Evolutionary conservation across 1,140 invertebrate genomes (phyloP).

Genomic region (Trissolcus basalis): DNA sequence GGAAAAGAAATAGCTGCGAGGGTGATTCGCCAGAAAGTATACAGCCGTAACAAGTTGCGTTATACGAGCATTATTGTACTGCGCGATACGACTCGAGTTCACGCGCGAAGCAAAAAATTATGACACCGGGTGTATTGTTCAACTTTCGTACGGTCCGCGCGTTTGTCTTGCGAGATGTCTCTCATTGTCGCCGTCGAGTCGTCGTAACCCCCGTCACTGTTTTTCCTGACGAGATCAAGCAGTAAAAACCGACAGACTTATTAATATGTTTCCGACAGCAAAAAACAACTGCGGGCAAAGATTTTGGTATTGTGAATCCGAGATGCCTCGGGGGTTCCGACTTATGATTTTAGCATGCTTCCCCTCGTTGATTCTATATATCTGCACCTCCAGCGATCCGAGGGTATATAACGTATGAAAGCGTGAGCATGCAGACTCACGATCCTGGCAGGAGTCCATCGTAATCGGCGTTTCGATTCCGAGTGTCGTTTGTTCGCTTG

Average conservation of each 20-base stretch:
- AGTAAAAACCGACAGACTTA: conserved; percentile 15
- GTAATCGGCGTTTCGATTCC: conserved; percentile 25
- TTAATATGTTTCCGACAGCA: conserved; percentile 15
- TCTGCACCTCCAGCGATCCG: background rate
- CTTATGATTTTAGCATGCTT: conserved; percentile 69
- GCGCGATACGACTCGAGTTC: conserved; percentile 26
- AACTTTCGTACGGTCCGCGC: conserved; percentile 13
- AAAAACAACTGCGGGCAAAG: background rate
- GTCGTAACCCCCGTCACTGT: conserved; percentile 11
- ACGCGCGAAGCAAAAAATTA: conserved; percentile 38
- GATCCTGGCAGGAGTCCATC: conserved; percentile 47
- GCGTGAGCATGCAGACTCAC: conserved; percentile 23
- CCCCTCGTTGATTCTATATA: conserved; percentile 16
- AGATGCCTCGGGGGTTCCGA: conserved; percentile 62
- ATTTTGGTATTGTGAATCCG: conserved; percentile 64
- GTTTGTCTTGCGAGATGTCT: conserved; percentile 45
- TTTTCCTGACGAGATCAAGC: conserved; percentile 1
- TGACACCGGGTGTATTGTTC: conserved; percentile 43
- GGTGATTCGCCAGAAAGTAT: conserved; percentile 50
- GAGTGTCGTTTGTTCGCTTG: conserved; percentile 24
- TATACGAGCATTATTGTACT: conserved; percentile 50
- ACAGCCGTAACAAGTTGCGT: conserved; percentile 55
- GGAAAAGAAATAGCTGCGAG: conserved; percentile 58
- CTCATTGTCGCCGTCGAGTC: conserved; percentile 23
- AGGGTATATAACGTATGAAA: conserved; percentile 7